These are phyloP conservation scores for Nasonia vitripennis DNA, from an alignment of 1,140 invertebrate genomes.

Conservation along the genomic window DNA sequence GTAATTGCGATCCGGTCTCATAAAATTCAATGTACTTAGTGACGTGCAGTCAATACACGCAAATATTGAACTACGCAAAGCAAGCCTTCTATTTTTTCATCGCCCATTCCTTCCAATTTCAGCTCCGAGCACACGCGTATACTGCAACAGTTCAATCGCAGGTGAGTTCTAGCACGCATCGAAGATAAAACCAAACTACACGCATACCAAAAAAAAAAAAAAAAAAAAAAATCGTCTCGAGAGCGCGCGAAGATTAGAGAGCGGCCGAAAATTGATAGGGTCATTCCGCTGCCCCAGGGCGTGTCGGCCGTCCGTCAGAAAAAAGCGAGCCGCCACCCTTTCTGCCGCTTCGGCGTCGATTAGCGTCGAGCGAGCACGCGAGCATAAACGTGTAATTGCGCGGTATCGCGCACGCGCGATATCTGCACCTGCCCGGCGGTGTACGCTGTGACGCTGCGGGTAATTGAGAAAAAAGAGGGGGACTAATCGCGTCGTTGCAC, in stretches of 20 bases:
- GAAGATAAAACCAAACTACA: too few relatives aligned
- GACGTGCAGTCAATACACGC: conserved; percentile 71
- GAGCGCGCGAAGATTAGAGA: conserved; percentile 56
- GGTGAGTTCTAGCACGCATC: too few relatives aligned
- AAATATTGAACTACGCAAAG: conserved; percentile 67
- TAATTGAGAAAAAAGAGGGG: too few relatives aligned
- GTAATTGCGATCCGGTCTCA: conserved; percentile 67
- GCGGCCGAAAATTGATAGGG: conserved; percentile 58
- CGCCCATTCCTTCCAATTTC: not conserved
- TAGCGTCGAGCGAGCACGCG: not conserved
- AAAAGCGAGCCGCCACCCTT: not conserved
- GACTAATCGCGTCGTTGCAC: too few relatives aligned
- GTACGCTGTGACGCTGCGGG: too few relatives aligned
- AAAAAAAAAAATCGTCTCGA: not conserved
- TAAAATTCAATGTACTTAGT: conserved; percentile 73
- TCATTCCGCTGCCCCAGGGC: conserved; percentile 46
- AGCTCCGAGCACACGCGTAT: too few relatives aligned
- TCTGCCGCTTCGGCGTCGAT: conserved; percentile 20
- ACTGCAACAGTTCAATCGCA: too few relatives aligned
- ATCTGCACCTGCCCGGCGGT: not conserved
- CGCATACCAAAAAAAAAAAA: not conserved
- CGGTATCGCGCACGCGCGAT: conserved; percentile 14
- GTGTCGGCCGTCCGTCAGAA: conserved; percentile 51
- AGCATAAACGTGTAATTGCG: conserved; percentile 28
- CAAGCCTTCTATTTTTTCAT: conserved; percentile 10